Evolutionary conservation across 2,113 vertebrate genomes (phyloP).

Genomic region (Cyanoderma ruficeps): DNA sequence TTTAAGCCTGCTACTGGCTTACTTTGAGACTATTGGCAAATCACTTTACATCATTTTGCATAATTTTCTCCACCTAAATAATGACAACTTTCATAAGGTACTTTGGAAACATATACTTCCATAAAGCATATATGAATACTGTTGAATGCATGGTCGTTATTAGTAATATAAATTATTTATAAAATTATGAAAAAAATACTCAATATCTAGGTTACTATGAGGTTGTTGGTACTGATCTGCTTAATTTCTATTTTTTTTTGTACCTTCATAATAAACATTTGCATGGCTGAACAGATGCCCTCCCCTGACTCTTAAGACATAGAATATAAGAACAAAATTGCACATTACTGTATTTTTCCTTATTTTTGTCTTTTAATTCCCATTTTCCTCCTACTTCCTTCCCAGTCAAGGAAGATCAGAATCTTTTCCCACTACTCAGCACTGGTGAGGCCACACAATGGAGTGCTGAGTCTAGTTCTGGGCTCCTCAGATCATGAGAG

Average conservation of each 20-base stretch:
- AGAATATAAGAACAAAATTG: background rate
- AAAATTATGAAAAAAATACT: background rate
- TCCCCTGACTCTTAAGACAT: background rate
- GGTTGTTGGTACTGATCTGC: background rate
- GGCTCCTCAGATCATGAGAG: background rate
- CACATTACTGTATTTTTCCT: background rate
- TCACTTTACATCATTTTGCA: background rate
- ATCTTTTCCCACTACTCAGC: background rate
- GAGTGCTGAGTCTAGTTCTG: background rate
- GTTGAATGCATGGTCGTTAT: background rate
- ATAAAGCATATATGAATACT: background rate
- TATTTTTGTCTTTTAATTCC: background rate
- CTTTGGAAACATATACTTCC: background rate
- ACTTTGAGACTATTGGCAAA: background rate
- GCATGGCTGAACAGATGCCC: background rate
- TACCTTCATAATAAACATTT: background rate
- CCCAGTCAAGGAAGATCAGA: background rate
- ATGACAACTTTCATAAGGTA: background rate
- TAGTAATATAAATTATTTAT: background rate
- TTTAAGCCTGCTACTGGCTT: background rate
- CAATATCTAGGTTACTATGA: background rate
- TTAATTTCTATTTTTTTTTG: background rate
- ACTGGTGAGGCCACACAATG: background rate
- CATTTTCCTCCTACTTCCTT: background rate
- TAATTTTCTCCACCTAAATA: background rate